Evolutionary conservation across 2,888 invertebrate genomes (phyloP).

Genomic region (Phaonia tiefii): DNA sequence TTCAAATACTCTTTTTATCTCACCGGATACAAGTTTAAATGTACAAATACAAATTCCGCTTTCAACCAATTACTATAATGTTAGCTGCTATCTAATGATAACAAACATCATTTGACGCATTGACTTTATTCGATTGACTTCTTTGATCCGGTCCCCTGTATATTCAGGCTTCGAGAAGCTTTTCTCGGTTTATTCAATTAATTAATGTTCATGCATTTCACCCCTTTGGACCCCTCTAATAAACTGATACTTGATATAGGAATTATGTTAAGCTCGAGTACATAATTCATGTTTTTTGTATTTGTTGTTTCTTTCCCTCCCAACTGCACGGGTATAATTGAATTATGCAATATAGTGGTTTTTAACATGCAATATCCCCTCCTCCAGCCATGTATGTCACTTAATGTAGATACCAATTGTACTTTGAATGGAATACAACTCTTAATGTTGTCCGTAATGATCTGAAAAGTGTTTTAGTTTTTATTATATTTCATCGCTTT

Average conservation of each 20-base stretch:
- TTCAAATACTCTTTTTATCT: too few species aligned
- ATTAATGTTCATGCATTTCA: neutral
- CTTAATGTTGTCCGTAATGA: neutral
- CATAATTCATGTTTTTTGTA: neutral
- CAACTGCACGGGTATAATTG: too few species aligned
- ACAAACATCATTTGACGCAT: neutral
- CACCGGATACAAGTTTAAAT: too few species aligned
- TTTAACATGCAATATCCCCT: constrained; percentile 1
- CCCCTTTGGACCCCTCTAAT: neutral
- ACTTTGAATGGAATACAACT: too few species aligned
- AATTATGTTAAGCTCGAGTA: neutral
- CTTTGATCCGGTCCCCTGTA: neutral
- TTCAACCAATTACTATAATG: neutral
- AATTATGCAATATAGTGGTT: constrained; percentile 18
- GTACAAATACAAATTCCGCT: too few species aligned
- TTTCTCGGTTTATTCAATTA: neutral
- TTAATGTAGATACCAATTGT: too few species aligned
- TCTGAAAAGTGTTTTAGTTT: neutral
- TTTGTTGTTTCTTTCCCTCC: neutral
- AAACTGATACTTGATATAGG: neutral
- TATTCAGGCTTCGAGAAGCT: neutral
- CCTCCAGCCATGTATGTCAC: neutral
- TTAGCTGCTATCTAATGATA: neutral
- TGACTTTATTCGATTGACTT: constrained; percentile 7
- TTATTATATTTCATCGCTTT: neutral